Base-by-base conservation (phyloP, 2,797 vertebrate genomes). In the Tragelaphus oryx region DNA sequence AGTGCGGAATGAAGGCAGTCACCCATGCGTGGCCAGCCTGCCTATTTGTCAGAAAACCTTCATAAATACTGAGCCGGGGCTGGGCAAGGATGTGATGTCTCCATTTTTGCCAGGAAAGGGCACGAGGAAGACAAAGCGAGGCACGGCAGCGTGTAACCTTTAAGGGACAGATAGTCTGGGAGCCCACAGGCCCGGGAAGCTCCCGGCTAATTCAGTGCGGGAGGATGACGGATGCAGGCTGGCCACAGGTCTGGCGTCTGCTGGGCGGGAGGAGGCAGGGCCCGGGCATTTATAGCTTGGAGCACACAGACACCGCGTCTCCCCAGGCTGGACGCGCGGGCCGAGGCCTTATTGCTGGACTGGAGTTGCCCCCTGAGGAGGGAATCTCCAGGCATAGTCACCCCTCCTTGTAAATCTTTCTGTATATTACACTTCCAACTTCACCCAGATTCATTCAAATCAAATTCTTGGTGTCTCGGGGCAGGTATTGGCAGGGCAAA, bases 11-110 rank as follows among this genome's bases (percentile, higher is more conserved):
- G 99, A 99, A 99, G 99, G 99, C 97, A 99, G 98, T 98, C 98
- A 99, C 98, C 99, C 98, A 98, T 98, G 99, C 99, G 99, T 99
- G 97, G 99, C 99, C 98, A 98, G 99, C 98, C 98, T 99, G 99
- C 99, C 99, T 99, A 99, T 99, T 99, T 99, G 99, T 99, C 99
- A 99, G 98, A 98, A 99, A 99, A 98, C 99, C 99, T 99, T 99
- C 99, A 99, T 99, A 99, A 99, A 99, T 98, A 99, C 98, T 98
- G 98, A 99, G 98, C 98, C 94, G 97, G 98, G 98, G 97, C 98
- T 97, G 98, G 98, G 98, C 98, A 98, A 99, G 98, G 98, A 98
- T 98, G 98, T 99, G 99, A 99, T 99, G 99, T 99, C 99, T 99
- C 99, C 98, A 99, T 99, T 99, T 99, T 99, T 99, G 98, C 98